These are phyloP conservation scores for Potamarius usumacintae DNA, from an alignment of 2,113 vertebrate species.

Conservation along the genomic window DNA sequence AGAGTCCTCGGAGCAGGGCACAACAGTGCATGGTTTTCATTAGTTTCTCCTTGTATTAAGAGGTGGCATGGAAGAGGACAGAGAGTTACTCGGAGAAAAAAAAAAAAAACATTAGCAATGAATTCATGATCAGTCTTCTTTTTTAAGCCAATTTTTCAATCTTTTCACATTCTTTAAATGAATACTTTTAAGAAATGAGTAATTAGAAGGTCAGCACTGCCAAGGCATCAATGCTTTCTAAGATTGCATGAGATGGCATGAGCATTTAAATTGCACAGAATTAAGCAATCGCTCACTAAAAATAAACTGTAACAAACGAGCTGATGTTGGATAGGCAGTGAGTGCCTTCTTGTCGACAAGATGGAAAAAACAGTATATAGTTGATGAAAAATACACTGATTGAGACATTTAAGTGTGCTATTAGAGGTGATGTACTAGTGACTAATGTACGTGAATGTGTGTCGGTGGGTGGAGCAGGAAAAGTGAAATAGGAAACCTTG, in stretches of 20 bases:
- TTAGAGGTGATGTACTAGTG: neutral
- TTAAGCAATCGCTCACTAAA: conserved; percentile 7
- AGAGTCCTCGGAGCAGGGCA: conserved; percentile 22
- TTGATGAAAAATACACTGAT: neutral
- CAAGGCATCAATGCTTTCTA: neutral
- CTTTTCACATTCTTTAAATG: neutral
- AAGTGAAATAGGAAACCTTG: conserved; percentile 8
- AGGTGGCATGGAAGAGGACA: neutral
- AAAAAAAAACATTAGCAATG: neutral
- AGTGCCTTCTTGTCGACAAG: neutral
- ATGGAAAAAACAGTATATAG: neutral
- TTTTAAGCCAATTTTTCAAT: neutral
- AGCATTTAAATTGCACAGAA: neutral
- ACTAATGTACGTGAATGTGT: neutral
- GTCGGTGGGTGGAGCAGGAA: neutral
- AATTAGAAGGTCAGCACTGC: neutral
- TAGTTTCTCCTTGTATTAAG: neutral
- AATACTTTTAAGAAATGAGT: neutral
- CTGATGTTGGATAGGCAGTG: neutral
- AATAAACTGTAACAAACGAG: neutral
- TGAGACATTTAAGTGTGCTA: neutral
- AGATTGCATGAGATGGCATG: conserved; percentile 3
- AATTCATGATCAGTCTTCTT: neutral
- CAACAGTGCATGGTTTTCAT: conserved; percentile 23
- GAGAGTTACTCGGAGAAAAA: neutral